phyloP scores from a whole-genome alignment of 2,797 vertebrate genomes.

The Steatocranus sp. region DNA sequence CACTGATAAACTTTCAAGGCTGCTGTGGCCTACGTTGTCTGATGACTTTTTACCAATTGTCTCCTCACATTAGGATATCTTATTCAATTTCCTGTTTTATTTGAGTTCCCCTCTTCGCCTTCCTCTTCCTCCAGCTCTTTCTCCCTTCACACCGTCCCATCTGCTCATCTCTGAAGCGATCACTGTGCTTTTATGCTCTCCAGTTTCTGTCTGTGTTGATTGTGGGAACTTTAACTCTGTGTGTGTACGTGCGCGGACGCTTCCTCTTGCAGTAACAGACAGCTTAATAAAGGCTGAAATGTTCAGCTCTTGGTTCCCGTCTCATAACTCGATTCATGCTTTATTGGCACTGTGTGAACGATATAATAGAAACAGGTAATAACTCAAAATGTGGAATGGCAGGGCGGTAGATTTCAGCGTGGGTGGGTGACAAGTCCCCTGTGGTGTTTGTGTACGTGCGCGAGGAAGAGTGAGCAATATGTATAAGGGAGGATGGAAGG shows the following conservation, averaged over 20 bases:
- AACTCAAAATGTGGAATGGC: conserved; percentile 25
- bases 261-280: conserved; percentile 7
- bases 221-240: background rate
- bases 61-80: conserved; percentile 12
- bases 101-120: background rate
- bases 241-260: background rate
- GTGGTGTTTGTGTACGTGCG: conserved; percentile 23
- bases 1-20: background rate
- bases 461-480: conserved; percentile 24
- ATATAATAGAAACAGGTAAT: conserved; percentile 51
- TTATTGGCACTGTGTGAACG: conserved; percentile 42
- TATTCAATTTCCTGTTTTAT: conserved; percentile 32
- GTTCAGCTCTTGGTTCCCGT: conserved; percentile 1
- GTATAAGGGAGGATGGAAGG: conserved; percentile 18
- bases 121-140: background rate
- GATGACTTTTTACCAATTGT: conserved; percentile 17
- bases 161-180: conserved; percentile 5
- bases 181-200: background rate
- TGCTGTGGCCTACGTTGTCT: background rate
- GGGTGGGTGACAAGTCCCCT: conserved; percentile 20
- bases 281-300: conserved; percentile 35
- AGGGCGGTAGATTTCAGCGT: conserved; percentile 1
- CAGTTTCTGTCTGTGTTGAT: background rate
- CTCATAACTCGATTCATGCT: conserved; percentile 36
- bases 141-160: background rate